Evolutionary conservation across 2,888 invertebrate genomes (phyloP), one percentile per base, ranked within the genome.

Genomic region (Phyllotreta cruciferae): DNA sequence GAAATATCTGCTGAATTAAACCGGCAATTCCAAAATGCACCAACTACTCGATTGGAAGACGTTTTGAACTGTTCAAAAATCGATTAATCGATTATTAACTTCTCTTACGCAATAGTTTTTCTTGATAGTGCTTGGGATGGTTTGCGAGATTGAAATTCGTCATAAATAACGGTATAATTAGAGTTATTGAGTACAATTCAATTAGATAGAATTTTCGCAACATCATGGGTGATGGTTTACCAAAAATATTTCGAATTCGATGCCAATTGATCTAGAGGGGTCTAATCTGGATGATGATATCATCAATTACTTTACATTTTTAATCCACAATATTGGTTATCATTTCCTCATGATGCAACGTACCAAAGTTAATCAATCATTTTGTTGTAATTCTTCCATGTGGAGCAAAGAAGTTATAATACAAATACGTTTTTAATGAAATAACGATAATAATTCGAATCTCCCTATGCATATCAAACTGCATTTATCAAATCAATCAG

Each of bases 131-230:
- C n/a, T n/a, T n/a, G n/a, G 2, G 24, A 24, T 24, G 4, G 24
- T 24, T 24, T 24, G 24, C 24, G 24, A 24, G 24, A 24, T 24
- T 24, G 42, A 52, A 38, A 47, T 52, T 52, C 52, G 10, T 34
- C 37, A 11, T 52, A 11, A 38, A 52, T 52, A 37, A 52, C 34
- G 24, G 8, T 24, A 24, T 53, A 53, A 53, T n/a, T 53, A 39
- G 37, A 53, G 41, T 53, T 53, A 53, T 14, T 11, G 53, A 53
- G 36, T 36, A 53, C 53, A 39, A 53, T 53, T 53, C 39, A 53
- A 53, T 53, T 53, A 24, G 24, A 24, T 24, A 24, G 1, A 24
- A 24, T 24, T 14, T 50, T 50, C 6, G 53, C 53, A 53, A 53
- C 53, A 53, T 53, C 24, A n/a, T n/a, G 35, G 53, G 14, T 14